phyloP scores from a whole-genome alignment of 2,113 vertebrate genomes.

The Charadrius vociferus region DNA sequence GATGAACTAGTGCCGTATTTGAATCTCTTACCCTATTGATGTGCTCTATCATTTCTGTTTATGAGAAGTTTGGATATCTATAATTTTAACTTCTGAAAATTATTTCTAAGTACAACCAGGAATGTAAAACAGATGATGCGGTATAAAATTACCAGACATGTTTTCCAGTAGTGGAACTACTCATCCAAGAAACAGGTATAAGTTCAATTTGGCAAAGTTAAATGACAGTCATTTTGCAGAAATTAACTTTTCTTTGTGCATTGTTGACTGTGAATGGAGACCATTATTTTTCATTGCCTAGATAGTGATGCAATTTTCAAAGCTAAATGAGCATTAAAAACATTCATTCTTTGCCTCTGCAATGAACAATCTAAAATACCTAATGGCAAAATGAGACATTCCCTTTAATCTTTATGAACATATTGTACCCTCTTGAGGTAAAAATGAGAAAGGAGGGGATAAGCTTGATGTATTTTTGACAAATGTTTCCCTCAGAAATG shows the following conservation, averaged over 20 bases:
- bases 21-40: neutral
- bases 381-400: neutral
- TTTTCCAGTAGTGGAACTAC: constrained; percentile 10
- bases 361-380: constrained; percentile 10
- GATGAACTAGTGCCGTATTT: neutral
- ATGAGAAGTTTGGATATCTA: neutral
- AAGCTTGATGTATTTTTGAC: neutral
- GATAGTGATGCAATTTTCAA: constrained; percentile 50
- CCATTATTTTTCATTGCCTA: constrained; percentile 51
- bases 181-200: constrained; percentile 37
- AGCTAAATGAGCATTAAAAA: constrained; percentile 58
- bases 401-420: constrained; percentile 26
- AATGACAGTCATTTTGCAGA: constrained; percentile 47
- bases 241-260: constrained; percentile 55
- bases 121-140: neutral
- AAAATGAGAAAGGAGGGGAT: constrained; percentile 24
- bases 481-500: neutral
- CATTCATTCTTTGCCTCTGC: constrained; percentile 13
- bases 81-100: constrained; percentile 19
- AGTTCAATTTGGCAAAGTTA: constrained; percentile 38
- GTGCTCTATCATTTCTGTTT: neutral
- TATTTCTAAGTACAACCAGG: constrained; percentile 12
- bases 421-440: neutral
- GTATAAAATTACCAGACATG: neutral
- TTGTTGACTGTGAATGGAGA: constrained; percentile 52